Percentiles rank a stretch among this genome's conserved stretches.
Evolutionary conservation across 2,113 vertebrate genomes (phyloP).

Genomic region (Myrmecophaga tridactyla): DNA sequence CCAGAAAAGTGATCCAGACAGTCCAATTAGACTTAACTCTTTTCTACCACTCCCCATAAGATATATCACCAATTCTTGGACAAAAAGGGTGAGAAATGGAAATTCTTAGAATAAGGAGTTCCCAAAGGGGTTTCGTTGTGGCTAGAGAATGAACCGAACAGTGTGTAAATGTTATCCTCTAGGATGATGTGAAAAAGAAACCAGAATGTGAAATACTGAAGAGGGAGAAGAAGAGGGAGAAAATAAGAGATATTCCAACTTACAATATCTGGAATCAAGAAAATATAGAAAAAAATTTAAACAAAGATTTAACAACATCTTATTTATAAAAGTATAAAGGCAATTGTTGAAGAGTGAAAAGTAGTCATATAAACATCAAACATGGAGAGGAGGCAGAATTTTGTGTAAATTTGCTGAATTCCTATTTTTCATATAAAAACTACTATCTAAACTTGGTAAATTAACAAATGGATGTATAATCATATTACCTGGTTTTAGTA

Average conservation of each 20-base stretch:
- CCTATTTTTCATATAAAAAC: neutral
- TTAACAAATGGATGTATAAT: neutral
- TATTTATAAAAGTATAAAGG: slow-evolving; percentile 1
- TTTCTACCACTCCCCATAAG: neutral
- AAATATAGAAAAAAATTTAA: neutral
- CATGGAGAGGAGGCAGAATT: neutral
- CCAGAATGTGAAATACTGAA: neutral
- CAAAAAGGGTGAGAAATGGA: neutral
- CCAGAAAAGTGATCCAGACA: neutral
- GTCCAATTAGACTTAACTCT: neutral
- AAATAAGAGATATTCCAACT: neutral
- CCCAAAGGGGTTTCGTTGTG: neutral
- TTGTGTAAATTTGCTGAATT: neutral
- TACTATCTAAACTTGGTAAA: neutral
- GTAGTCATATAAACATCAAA: neutral
- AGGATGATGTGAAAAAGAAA: neutral
- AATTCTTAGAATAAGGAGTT: neutral
- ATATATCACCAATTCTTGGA: neutral
- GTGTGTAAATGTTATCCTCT: neutral
- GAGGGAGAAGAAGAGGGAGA: neutral
- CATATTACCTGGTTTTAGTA: neutral
- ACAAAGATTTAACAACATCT: neutral
- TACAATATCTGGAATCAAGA: neutral
- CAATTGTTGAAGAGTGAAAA: neutral
- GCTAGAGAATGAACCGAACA: neutral